Base-by-base conservation (phyloP, 1,140 invertebrate genomes). In the Latrodectus geometricus region DNA sequence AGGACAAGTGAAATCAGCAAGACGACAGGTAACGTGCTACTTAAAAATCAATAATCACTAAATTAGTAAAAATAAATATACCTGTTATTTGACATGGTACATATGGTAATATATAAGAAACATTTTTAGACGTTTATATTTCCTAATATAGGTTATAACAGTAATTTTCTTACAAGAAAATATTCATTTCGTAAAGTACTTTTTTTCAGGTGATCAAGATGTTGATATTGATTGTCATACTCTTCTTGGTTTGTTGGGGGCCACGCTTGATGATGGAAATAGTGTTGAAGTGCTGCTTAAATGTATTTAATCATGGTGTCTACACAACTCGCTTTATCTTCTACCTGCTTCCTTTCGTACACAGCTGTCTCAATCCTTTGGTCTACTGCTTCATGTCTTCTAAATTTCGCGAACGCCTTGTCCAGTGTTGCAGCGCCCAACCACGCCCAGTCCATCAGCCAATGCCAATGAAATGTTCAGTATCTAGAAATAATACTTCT, bases 321-420 rank as follows among this genome's bases (percentile, higher is more conserved):
- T 90, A 90, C 80, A 87, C 83, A 21, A 77, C 88, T 54, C 89
- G 89, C 12, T 89, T 90, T 65, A 78, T 90, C 14, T 90, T 91
- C 66, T 80, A 88, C 23, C 86, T 91, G 0, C 88, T 91, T 14
- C 90, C 90, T 4, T 91, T 91, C 86, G 84, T 91, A 21, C 91
- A 91, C 88, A 90, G 89, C 72, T 92, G 91, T 89, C 88, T 92
- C 66, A 93, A 93, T 89, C 92, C 92, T 9, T 89, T 93, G 86
- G 91, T 93, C 85, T 93, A 93, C 88, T 91, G 91, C n/a, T 92
- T 93, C 88, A 93, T 93, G 92, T 93, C 92, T 8, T 91, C 90
- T 82, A 92, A 92, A 74, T 93, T 93, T 88, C 89, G 92, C 4
- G 87, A 90, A 5, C 90, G 91, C 50, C 90, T 92, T 89, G 88